Conservation (phyloP, 1,140 invertebrate genomes). For the Leptinotarsa texana region DNA sequence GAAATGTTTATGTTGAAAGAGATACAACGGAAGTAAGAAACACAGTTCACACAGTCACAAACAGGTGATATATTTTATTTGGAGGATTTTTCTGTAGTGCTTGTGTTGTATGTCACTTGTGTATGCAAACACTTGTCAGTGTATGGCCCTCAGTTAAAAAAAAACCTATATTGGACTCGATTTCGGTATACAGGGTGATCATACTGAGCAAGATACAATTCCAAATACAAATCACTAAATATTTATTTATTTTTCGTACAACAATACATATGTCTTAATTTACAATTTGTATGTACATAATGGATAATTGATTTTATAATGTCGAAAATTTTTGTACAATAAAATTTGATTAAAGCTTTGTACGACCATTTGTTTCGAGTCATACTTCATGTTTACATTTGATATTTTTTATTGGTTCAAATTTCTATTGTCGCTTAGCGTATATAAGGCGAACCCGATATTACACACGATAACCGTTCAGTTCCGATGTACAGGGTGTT, state of each 20-base stretch:
- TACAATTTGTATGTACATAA: constrained; percentile 41
- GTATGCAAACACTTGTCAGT: no score
- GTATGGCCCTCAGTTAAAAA: no score
- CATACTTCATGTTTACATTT: constrained; percentile 8
- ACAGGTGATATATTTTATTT: no score
- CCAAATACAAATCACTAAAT: constrained; percentile 50
- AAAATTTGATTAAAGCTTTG: constrained; percentile 50
- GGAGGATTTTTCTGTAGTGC: no score
- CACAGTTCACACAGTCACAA: no score
- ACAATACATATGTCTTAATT: constrained; percentile 46
- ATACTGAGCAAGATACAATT: constrained; percentile 3
- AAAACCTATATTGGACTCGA: no score
- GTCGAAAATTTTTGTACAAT: constrained; percentile 44
- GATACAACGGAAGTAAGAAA: no score
- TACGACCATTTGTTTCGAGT: constrained; percentile 30
- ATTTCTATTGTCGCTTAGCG: constrained; percentile 13
- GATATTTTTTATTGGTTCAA: constrained; percentile 5
- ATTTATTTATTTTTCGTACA: constrained; percentile 49
- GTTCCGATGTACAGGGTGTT: no score
- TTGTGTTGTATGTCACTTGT: no score
- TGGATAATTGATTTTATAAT: constrained; percentile 38
- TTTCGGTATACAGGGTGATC: not conserved
- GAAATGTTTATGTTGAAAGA: not conserved
- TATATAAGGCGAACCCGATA: not conserved
- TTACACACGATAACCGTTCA: no score